Percentiles rank a stretch among this genome's conserved stretches.
These are phyloP conservation scores for Conger conger DNA, from an alignment of 2,113 vertebrate genomes.

Conservation along the genomic window DNA sequence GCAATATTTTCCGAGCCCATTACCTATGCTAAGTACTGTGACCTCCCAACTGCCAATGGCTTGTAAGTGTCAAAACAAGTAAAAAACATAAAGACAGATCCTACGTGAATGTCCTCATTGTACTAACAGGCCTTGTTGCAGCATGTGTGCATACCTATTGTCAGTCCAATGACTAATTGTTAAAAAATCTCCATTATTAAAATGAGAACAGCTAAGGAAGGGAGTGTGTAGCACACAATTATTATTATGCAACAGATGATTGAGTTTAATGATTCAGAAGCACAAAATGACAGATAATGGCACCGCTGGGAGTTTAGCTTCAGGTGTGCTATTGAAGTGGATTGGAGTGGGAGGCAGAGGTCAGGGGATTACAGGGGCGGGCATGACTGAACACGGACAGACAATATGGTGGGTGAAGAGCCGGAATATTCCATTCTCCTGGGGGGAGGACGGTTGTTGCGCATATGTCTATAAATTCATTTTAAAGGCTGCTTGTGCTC, in stretches of 20 bases:
- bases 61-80: background rate
- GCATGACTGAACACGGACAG: background rate
- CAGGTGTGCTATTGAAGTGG: background rate
- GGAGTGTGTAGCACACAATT: background rate
- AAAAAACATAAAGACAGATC: background rate
- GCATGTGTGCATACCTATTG: background rate
- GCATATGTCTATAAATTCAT: background rate
- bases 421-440: background rate
- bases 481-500: background rate
- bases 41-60: too few species aligned
- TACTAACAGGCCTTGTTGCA: constrained; percentile 1
- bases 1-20: background rate
- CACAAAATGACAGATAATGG: background rate
- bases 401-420: background rate
- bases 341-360: background rate
- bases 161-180: background rate
- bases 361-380: background rate
- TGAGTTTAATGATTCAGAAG: background rate
- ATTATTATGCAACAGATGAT: background rate
- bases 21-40: background rate
- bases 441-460: background rate
- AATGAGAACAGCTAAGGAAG: background rate
- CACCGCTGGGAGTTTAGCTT: background rate
- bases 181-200: background rate
- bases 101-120: background rate